Conservation (phyloP, 2,888 invertebrate species). For the Eremobia ochroleuca region DNA sequence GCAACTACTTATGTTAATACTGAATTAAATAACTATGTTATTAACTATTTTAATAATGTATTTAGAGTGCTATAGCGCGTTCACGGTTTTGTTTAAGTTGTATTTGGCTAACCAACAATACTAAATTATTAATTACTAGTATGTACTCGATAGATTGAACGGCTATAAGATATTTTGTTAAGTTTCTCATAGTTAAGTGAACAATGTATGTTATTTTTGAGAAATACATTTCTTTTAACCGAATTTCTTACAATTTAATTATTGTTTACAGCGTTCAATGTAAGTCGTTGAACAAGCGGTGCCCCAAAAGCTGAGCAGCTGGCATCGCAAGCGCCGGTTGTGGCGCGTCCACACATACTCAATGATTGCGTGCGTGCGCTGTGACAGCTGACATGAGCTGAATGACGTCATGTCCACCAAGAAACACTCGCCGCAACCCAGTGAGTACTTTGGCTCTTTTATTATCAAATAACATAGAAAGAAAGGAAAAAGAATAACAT, state of each 20-base stretch:
- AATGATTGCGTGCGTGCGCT: slow-evolving; percentile 86
- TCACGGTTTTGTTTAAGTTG: too few species aligned
- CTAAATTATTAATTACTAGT: background rate
- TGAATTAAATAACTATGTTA: too few species aligned
- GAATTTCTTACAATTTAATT: background rate
- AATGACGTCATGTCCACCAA: slow-evolving; percentile 87
- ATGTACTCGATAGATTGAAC: too few species aligned
- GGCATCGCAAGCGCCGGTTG: slow-evolving; percentile 56
- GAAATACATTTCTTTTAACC: too few species aligned
- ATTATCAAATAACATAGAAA: background rate
- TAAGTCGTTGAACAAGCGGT: slow-evolving; percentile 41
- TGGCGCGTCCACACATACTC: slow-evolving; percentile 71
- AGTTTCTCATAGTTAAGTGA: too few species aligned
- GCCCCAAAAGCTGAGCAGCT: slow-evolving; percentile 58
- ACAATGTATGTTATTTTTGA: too few species aligned
- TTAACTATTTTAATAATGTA: too few species aligned
- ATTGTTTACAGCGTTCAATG: slow-evolving; percentile 28
- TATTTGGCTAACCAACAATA: too few species aligned
- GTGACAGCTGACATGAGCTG: slow-evolving; percentile 88
- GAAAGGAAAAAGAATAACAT: background rate
- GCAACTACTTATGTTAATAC: too few species aligned
- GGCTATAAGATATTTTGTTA: too few species aligned
- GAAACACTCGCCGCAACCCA: slow-evolving; percentile 87
- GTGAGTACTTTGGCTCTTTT: slow-evolving; percentile 74
- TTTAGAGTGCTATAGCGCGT: too few species aligned